Evolutionary conservation across 92 coral and sea anemone species (phyloP), one percentile per base, ranked within the genome.

Genomic region (Ricordea florida): DNA sequence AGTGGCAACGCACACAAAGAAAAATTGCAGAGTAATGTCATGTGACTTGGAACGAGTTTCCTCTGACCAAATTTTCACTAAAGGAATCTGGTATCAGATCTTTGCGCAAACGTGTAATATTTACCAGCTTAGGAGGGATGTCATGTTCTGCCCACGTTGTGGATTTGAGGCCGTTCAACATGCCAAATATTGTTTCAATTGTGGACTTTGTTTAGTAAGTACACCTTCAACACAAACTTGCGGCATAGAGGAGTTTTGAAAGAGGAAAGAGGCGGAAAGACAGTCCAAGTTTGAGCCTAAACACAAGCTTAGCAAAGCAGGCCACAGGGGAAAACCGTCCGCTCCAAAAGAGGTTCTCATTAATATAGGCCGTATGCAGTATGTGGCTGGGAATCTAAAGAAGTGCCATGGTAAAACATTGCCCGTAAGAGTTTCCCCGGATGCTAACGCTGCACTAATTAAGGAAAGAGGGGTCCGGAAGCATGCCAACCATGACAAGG

Each of bases 401-500:
- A 75, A 51, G 14, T 82, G 88, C 49, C 28, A 75, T 24, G 88
- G 88, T 24, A 87, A 81, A 70, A 68, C 87, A 18, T 48, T 87
- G 18, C 88, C 88, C 2, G 45, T 81, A 22, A 74, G 46, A 48
- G 78, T 72, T 33, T 32, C 46, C 7, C 81, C 87, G 1, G 10
- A 50, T 8, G 73, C 84, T 17, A 60, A 36, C 15, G 66, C 79
- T 36, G 60, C 17, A 33, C 23, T 32, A 23, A 45, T 77, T 30
- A 46, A 57, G 61, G 80, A 69, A 29, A 78, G 78, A 79, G 75
- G 70, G 1, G 76, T 70, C 25, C 18, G 18, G 16, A 87, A 87
- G 52, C 88, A 82, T 30, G 17, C 88, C 20, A 76, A 66, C 57
- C 85, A 76, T 22, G 92, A 87, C 46, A 82, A 71, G 40, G 50